A percentile compares a stretch with the other conserved stretches of the same genome.
Conservation (phyloP, 2,888 invertebrate species). For the Cephus pygmeus region DNA sequence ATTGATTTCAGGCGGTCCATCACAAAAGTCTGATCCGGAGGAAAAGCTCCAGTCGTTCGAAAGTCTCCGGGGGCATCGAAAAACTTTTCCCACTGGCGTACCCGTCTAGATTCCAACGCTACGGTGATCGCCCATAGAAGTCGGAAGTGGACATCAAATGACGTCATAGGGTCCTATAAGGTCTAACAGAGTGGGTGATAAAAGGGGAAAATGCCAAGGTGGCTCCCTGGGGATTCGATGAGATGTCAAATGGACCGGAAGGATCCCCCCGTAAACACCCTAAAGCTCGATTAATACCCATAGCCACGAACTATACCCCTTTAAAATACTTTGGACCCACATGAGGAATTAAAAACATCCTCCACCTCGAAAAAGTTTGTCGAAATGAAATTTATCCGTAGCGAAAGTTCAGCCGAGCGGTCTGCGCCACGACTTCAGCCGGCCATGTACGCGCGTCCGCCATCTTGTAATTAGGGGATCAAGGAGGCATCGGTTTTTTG, state of each 20-base stretch:
- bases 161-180: neutral
- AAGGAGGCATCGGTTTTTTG: constrained; percentile 61
- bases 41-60: neutral
- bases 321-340: neutral
- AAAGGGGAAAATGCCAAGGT: constrained; percentile 28
- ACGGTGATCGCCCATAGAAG: neutral
- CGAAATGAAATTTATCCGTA: neutral
- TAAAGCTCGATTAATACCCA: neutral
- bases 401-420: neutral
- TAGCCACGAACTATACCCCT: neutral
- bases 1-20: neutral
- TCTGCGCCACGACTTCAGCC: constrained; percentile 18
- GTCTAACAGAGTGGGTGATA: constrained; percentile 29
- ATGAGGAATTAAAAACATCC: neutral
- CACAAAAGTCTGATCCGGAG: neutral
- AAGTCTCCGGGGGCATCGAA: neutral
- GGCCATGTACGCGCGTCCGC: constrained; percentile 57
- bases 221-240: constrained; percentile 16
- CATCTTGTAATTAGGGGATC: constrained; percentile 64
- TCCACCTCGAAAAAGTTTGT: neutral
- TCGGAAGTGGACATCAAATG: neutral
- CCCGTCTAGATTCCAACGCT: neutral
- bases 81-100: neutral
- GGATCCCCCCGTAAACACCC: neutral
- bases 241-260: constrained; percentile 11